Conservation (phyloP, 2,888 invertebrate genomes). For the Drosophila paramelanica region DNA sequence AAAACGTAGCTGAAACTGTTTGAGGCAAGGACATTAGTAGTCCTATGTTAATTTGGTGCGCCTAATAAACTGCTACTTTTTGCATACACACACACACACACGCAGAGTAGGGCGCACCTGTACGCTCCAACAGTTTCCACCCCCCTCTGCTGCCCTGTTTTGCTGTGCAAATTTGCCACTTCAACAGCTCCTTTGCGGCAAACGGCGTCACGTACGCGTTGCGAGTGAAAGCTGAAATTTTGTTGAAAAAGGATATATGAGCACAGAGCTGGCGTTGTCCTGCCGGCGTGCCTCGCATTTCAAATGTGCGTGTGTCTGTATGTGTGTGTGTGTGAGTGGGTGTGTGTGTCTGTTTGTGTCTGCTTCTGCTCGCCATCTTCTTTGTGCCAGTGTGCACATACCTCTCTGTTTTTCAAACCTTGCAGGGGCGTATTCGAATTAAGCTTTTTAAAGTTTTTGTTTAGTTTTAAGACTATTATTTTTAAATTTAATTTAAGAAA, state of each 20-base stretch:
- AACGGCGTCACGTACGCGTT: constrained; percentile 74
- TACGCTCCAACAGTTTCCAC: not conserved
- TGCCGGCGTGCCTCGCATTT: constrained; percentile 67
- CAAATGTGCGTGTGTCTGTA: constrained; percentile 39
- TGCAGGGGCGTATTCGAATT: not conserved
- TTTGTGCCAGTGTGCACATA: constrained; percentile 36
- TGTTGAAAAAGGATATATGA: constrained; percentile 78
- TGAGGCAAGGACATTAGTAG: constrained; percentile 63
- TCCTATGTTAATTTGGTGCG: constrained; percentile 78
- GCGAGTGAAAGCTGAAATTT: constrained; percentile 75
- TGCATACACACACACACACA: constrained; percentile 21
- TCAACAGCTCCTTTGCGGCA: constrained; percentile 84
- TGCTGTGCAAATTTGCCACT: constrained; percentile 83
- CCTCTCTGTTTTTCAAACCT: not conserved
- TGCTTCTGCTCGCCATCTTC: constrained; percentile 66
- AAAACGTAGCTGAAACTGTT: not conserved
- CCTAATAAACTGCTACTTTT: constrained; percentile 81
- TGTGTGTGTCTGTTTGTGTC: not conserved
- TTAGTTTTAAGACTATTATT: no score
- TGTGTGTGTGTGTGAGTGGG: not conserved
- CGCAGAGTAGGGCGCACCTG: not conserved
- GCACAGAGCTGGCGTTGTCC: constrained; percentile 74
- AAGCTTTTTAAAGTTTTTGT: no score
- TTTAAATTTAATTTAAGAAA: no score
- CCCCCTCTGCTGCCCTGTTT: not conserved